Percentiles rank a stretch among this genome's conserved stretches.
Evolutionary conservation across 2,888 invertebrate genomes (phyloP).

Genomic region (Bugulina stolonifera): DNA sequence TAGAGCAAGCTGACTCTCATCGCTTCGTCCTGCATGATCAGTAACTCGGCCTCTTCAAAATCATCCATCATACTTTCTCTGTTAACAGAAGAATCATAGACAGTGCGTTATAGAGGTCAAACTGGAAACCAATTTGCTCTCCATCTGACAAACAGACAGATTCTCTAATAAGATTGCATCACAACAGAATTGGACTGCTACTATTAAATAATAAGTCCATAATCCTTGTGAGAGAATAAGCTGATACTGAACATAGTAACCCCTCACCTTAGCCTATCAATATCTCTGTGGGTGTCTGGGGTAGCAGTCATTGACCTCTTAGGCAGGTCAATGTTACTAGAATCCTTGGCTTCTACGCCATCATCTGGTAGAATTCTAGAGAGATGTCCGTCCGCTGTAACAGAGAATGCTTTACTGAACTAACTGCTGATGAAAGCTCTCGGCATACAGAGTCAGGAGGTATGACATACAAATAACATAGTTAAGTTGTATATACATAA

Average conservation of each 20-base stretch:
- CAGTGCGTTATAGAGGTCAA: background rate
- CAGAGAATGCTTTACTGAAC: too few species aligned
- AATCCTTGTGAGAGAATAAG: too few species aligned
- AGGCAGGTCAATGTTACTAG: background rate
- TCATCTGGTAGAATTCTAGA: background rate
- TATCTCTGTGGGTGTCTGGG: conserved; percentile 13
- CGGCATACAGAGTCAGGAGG: too few species aligned
- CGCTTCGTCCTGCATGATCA: conserved; percentile 36
- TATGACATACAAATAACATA: too few species aligned
- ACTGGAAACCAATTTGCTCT: background rate
- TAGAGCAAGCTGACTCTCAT: conserved; percentile 30
- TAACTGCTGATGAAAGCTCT: too few species aligned
- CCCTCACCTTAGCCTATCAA: conserved; percentile 6
- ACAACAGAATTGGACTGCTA: too few species aligned
- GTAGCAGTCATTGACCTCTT: conserved; percentile 8
- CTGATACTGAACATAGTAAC: too few species aligned
- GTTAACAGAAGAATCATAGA: conserved; percentile 28
- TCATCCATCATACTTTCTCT: conserved; percentile 39
- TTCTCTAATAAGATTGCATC: too few species aligned
- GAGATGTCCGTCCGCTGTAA: background rate
- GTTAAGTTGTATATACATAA: too few species aligned
- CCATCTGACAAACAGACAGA: too few species aligned
- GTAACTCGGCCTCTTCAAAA: conserved; percentile 34
- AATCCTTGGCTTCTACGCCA: background rate
- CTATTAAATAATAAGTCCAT: too few species aligned